These are phyloP conservation scores for Tympanuchus pallidicinctus DNA, from an alignment of 2,113 vertebrate genomes.

Conservation along the genomic window DNA sequence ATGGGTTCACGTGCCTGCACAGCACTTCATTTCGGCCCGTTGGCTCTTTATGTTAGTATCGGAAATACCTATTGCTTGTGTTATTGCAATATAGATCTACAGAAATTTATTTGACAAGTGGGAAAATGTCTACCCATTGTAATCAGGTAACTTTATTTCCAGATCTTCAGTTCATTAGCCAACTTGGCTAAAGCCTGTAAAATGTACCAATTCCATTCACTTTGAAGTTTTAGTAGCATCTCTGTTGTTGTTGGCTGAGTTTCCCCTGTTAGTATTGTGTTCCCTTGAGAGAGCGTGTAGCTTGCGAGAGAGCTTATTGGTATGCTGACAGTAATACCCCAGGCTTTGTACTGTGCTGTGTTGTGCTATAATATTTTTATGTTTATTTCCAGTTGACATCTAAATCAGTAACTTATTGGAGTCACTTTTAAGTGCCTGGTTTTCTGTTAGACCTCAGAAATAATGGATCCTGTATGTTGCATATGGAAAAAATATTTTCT, in stretches of 20 bases:
- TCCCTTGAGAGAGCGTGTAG: slow-evolving; percentile 1
- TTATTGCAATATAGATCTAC: neutral
- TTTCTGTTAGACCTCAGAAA: neutral
- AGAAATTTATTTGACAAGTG: slow-evolving; percentile 68
- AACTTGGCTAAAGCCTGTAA: slow-evolving; percentile 46
- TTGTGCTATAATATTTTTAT: slow-evolving; percentile 40
- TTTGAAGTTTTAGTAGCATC: slow-evolving; percentile 69
- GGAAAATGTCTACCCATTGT: slow-evolving; percentile 51
- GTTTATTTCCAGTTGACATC: slow-evolving; percentile 43
- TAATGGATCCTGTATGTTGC: neutral
- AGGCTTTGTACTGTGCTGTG: slow-evolving; percentile 6
- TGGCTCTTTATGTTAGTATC: neutral
- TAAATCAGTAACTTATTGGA: slow-evolving; percentile 5
- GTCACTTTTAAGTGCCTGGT: neutral
- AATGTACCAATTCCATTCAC: slow-evolving; percentile 39
- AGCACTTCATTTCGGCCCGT: neutral
- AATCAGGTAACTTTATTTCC: slow-evolving; percentile 58
- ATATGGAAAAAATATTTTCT: neutral
- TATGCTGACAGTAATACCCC: slow-evolving; percentile 43
- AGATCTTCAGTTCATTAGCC: slow-evolving; percentile 66
- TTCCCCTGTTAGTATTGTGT: slow-evolving; percentile 12
- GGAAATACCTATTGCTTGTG: slow-evolving; percentile 52
- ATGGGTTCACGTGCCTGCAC: neutral
- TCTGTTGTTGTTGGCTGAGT: slow-evolving; percentile 59
- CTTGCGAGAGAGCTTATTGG: slow-evolving; percentile 32